Evolutionary conservation across 2,888 invertebrate genomes (phyloP), one percentile per base, ranked within the genome.

Genomic region (Netelia melanura): DNA sequence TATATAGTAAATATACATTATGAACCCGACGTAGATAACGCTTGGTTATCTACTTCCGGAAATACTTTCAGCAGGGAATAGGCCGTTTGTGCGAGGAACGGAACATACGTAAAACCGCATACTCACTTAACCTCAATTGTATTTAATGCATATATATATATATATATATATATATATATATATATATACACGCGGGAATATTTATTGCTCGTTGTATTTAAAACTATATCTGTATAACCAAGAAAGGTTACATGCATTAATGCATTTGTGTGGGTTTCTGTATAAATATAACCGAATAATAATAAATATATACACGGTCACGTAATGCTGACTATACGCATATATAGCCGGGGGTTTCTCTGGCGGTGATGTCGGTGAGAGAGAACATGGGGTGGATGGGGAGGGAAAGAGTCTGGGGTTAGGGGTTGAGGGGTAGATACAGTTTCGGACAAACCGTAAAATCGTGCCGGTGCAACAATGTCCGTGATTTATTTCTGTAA

Each of bases 401-500:
- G 38, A 0, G 1, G 38, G 21, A 21, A 21, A 38, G 6, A 3
- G 23, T 65, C 43, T 21, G 23, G 23, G 68, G 21, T 38, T 38
- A 52, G 56, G 62, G 43, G 56, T 38, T 68, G 38, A 11, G 11
- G 10, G 52, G 21, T 21, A 25, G 38, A 56, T 68, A 68, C 84
- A 86, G 83, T 87, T 88, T 82, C 83, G 84, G 84, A 72, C 78
- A 79, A 87, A 88, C 82, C 84, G 86, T 87, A 86, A 89, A 89
- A 88, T 85, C 87, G 83, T 80, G 86, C 85, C 62, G 83, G 76
- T 84, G 80, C 86, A 88, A 90, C 90, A 90, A 90, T 90, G 78
- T 68, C 76, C 78, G 87, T 90, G 90, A 90, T 90, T 90, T 90
- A 90, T 90, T 89, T 87, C 87, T 85, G 89, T 87, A 88, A 90